Base-by-base conservation (phyloP, 2,797 vertebrate species). In the Etheostoma nigrum region DNA sequence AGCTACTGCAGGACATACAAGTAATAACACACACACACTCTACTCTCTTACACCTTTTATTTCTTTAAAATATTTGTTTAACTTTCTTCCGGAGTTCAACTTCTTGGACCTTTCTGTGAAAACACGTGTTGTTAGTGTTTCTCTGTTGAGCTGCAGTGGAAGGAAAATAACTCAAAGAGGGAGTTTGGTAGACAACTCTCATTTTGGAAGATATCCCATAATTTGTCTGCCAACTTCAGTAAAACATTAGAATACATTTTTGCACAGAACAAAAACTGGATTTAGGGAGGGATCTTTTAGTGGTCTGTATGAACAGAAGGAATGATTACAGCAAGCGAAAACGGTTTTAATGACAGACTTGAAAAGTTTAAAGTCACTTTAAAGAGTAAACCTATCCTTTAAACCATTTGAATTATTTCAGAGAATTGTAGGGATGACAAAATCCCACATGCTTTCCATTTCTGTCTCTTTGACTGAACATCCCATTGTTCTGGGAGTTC, bases 1-100 rank as follows among this genome's bases (percentile, higher is more conserved):
- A 98, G 89, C 96, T 99, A 74, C 96, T 98, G 88, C 97, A 96
- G 21, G 97, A 99, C 95, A 99, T 99, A 89, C 96, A 98, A 95
- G 98, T 98, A 87, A 92, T 72, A 55, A 47, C 9, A 74, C 51
- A 23, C 51, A 23, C 21, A 52, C 63, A 51, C 74, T 49, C 54
- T 44, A 1, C 40, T 44, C 23, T 18, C 27, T 40, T 2, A 19
- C 19, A 21, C n/a, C 4, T 45, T 67, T 63, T 23, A 8, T 40
- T 54, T 57, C 30, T 65, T 57, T 21, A 27, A 67, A 33, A 48
- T 5, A 3, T 58, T 48, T 68, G 25, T 63, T 64, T 16, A 72
- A 36, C 40, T 5, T 61, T 83, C 18, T 47, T 72, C 57, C 76
- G 47, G 27, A 77, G 47, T 60, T 72, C 16, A 68, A 12, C 33